Conservation (phyloP, 2,797 vertebrate genomes). For the Danio aesculapii region DNA sequence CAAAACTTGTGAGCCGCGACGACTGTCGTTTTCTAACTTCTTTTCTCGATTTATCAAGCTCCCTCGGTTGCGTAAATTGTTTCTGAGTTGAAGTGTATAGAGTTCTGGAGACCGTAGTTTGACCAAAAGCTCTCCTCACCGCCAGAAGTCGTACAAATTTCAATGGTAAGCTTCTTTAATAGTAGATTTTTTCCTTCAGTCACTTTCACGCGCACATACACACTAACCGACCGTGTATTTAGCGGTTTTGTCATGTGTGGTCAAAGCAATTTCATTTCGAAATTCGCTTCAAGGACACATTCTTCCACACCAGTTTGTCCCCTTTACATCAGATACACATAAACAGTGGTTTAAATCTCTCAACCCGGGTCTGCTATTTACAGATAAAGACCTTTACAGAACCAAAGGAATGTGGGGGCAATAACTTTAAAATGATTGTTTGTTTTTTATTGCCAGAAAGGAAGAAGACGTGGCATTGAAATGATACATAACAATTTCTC, state of each 20-base stretch:
- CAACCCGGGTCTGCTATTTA: not conserved
- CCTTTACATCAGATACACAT: not conserved
- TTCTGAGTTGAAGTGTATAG: slow-evolving; percentile 46
- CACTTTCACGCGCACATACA: slow-evolving; percentile 39
- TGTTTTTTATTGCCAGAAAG: not conserved
- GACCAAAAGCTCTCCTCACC: slow-evolving; percentile 10
- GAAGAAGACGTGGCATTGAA: not conserved
- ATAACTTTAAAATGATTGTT: not conserved
- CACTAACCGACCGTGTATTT: slow-evolving; percentile 22
- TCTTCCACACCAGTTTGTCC: not conserved
- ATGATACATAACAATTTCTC: not conserved
- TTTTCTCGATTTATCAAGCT: slow-evolving; percentile 71
- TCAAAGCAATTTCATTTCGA: slow-evolving; percentile 22
- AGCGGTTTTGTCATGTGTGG: slow-evolving; percentile 19
- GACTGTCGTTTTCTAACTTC: slow-evolving; percentile 81
- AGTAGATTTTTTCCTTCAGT: not conserved
- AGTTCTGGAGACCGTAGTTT: slow-evolving; percentile 29
- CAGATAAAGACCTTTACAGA: slow-evolving; percentile 3
- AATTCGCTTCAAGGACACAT: slow-evolving; percentile 30
- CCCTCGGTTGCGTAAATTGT: slow-evolving; percentile 44
- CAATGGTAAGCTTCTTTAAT: slow-evolving; percentile 25
- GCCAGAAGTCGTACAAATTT: slow-evolving; percentile 13
- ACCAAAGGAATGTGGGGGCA: not conserved
- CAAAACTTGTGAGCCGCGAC: slow-evolving; percentile 80
- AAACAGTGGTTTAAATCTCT: slow-evolving; percentile 9